A percentile compares a stretch with the other conserved stretches of the same genome.
phyloP scores from a whole-genome alignment of 2,797 vertebrate species.

The Loris lydekkerianus region DNA sequence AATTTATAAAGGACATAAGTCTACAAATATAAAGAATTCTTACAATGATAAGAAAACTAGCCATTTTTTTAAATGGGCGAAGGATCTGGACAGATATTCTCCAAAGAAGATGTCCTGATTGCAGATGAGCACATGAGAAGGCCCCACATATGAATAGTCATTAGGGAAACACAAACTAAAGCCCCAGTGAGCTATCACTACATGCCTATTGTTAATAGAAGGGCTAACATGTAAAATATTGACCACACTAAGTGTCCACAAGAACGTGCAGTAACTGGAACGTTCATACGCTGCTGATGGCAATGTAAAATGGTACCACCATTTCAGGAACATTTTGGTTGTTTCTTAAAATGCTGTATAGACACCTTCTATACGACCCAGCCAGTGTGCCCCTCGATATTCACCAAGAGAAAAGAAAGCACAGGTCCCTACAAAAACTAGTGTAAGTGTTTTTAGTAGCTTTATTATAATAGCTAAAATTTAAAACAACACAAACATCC shows the following conservation, averaged over 20 bases:
- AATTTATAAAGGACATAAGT: not conserved
- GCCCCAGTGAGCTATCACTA: not conserved
- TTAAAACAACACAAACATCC: not conserved
- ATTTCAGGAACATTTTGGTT: not conserved
- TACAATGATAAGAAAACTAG: not conserved
- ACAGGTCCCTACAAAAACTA: not conserved
- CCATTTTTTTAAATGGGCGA: conserved; percentile 10
- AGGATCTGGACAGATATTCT: conserved; percentile 36
- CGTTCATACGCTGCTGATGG: not conserved
- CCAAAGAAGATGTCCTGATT: not conserved
- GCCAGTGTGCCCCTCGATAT: not conserved
- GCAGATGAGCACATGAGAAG: not conserved
- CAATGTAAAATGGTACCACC: not conserved
- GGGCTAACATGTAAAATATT: not conserved
- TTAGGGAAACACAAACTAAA: not conserved
- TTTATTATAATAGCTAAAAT: not conserved
- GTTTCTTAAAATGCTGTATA: conserved; percentile 17
- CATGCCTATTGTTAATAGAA: not conserved
- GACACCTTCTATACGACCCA: not conserved
- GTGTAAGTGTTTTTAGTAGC: not conserved
- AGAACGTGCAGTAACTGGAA: not conserved
- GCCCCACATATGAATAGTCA: not conserved
- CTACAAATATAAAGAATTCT: conserved; percentile 21
- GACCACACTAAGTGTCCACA: not conserved
- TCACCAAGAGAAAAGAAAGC: conserved; percentile 25